Base-by-base conservation (phyloP, 1,140 invertebrate species). In the Heterodera schachtii region DNA sequence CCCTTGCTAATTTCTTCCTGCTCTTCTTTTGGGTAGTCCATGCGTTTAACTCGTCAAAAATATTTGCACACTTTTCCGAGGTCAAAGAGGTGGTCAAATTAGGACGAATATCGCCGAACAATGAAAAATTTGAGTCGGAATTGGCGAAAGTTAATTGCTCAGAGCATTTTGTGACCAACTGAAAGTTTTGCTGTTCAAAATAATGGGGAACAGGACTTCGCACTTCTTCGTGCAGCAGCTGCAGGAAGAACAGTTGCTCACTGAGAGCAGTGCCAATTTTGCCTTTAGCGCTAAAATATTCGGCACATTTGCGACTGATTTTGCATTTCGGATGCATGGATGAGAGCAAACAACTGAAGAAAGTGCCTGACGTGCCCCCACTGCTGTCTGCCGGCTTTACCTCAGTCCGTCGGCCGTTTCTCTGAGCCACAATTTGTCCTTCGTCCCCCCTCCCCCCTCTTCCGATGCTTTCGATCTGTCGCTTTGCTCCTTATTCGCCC, bases 41-140 rank as follows among this genome's bases (percentile, higher is more conserved):
- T 6, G 41, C 46, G 31, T 80, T 44, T 3, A 83, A 73, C 78
- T 84, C 83, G 73, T 84, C 83, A 46, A 70, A 60, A 21, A 84
- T 82, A 67, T 84, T 84, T 21, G 81, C 77, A 79, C 83, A 84
- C 3, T 47, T 44, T 64, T 87, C 85, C 13, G 44, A 75, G 19
- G 60, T 49, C 49, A 44, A 84, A n/a, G 11, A 9, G 21, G 41
- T 81, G 82, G 80, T 85, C 66, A 41, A 46, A 13, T 60, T 31
- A 8, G 73, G 67, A 43, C 83, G 31, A 52, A 11, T 16, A 52
- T 52, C 52, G 52, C 9, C 67, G 21, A 19, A 70, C 11, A 70
- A 70, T 21, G 67, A 9, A 11, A 13, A 41, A 3, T 71, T 21
- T 4, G 11, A 41, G 3, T 13, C 6, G 41, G 41, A 41, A 71